Evolutionary conservation across 2,888 invertebrate genomes (phyloP).

Genomic region (Drosophila fulvimacula): DNA sequence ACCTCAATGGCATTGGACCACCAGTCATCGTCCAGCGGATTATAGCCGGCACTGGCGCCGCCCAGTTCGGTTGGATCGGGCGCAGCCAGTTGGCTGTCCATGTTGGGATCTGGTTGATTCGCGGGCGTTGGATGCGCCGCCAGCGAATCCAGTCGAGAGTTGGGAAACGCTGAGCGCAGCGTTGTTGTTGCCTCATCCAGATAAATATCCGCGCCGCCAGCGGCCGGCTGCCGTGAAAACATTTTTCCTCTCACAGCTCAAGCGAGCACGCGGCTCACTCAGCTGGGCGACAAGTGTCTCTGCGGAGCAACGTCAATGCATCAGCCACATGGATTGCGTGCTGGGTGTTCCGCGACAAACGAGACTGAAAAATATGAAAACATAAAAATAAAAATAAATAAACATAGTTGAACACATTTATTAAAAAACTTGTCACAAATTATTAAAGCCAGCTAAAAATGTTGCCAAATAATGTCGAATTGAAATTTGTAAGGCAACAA

Average conservation of each 20-base stretch:
- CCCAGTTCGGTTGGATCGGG: slow-evolving; percentile 52
- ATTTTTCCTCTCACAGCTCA: slow-evolving; percentile 61
- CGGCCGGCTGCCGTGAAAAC: slow-evolving; percentile 83
- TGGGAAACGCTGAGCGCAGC: slow-evolving; percentile 83
- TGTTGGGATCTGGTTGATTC: slow-evolving; percentile 29
- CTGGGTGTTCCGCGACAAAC: slow-evolving; percentile 53
- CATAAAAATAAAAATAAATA: slow-evolving; percentile 12
- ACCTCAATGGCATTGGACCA: slow-evolving; percentile 85
- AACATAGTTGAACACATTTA: slow-evolving; percentile 38
- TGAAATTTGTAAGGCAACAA: slow-evolving; percentile 27
- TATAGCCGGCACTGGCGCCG: slow-evolving; percentile 45
- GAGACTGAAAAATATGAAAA: slow-evolving; percentile 29
- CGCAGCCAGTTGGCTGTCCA: slow-evolving; percentile 73
- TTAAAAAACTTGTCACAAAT: slow-evolving; percentile 57
- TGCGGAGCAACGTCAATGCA: slow-evolving; percentile 36
- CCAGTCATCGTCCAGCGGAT: slow-evolving; percentile 83
- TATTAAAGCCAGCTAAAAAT: slow-evolving; percentile 47
- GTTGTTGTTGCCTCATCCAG: slow-evolving; percentile 78
- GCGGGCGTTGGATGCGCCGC: slow-evolving; percentile 57
- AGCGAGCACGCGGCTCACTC: slow-evolving; percentile 16
- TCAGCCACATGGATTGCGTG: slow-evolving; percentile 60
- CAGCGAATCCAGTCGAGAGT: slow-evolving; percentile 82
- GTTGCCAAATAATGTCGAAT: slow-evolving; percentile 70
- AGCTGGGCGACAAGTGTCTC: slow-evolving; percentile 76
- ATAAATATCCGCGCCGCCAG: slow-evolving; percentile 75